Percentiles rank a stretch among this genome's conserved stretches.
phyloP scores from a whole-genome alignment of 2,888 invertebrate species.

The Heliconius erato region DNA sequence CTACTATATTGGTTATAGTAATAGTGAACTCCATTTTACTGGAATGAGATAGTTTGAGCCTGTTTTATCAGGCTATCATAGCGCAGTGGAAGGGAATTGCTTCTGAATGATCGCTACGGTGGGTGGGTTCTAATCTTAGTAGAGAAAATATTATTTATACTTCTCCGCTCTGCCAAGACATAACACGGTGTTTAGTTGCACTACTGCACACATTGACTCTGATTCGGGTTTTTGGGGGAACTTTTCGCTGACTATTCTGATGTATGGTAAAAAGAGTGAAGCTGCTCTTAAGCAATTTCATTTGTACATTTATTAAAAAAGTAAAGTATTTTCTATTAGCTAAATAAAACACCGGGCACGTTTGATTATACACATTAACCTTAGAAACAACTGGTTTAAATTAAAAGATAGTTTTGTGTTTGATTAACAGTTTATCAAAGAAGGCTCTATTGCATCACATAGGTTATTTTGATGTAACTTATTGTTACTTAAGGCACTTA shows the following conservation, averaged over 20 bases:
- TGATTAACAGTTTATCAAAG: too few relatives aligned
- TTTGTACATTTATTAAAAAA: background rate
- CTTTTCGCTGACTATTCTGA: background rate
- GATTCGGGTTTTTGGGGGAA: background rate
- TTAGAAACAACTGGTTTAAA: too few relatives aligned
- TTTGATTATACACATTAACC: too few relatives aligned
- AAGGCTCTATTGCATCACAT: too few relatives aligned
- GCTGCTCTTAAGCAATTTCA: too few relatives aligned
- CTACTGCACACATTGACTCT: background rate
- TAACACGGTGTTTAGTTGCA: background rate
- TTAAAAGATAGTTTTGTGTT: too few relatives aligned
- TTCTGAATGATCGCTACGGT: background rate
- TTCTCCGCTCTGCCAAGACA: background rate
- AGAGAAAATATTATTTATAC: background rate
- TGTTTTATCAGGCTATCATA: background rate
- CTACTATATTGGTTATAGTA: background rate
- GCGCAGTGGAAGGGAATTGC: background rate
- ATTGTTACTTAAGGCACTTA: too few relatives aligned
- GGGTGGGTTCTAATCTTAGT: background rate
- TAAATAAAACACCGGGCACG: too few relatives aligned
- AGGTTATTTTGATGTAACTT: too few relatives aligned
- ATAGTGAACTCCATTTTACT: slow-evolving; percentile 6
- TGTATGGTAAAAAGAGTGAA: too few relatives aligned
- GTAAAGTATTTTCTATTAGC: too few relatives aligned
- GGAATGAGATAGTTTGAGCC: background rate